Evolutionary conservation across 1,140 invertebrate genomes (phyloP).

Genomic region (Apocrypta bakeri): DNA sequence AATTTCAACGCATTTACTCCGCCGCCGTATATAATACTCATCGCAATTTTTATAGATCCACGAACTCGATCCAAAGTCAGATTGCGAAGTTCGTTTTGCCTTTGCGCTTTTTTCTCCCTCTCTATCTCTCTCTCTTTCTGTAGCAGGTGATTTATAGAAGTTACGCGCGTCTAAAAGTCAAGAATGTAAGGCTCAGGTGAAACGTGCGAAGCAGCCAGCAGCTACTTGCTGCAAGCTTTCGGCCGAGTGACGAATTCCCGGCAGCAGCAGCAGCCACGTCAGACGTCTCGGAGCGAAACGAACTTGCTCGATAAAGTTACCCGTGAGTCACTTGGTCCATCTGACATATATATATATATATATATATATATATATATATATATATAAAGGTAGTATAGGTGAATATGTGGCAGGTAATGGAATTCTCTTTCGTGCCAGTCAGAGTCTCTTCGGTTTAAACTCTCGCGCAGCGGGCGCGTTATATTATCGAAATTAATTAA

Average conservation of each 20-base stretch:
- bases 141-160: constrained; percentile 34
- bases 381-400: neutral
- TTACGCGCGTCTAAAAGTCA: constrained; percentile 21
- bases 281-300: constrained; percentile 19
- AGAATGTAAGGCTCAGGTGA: constrained; percentile 30
- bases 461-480: neutral
- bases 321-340: constrained; percentile 40
- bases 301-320: constrained; percentile 37
- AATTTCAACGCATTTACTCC: too few species aligned
- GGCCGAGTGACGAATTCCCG: constrained; percentile 39
- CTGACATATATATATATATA: constrained; percentile 9
- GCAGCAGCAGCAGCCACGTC: constrained; percentile 39
- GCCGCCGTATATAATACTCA: too few species aligned
- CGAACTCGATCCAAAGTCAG: neutral
- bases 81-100: neutral
- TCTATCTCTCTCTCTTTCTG: neutral
- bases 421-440: constrained; percentile 19
- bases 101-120: neutral
- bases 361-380: too few species aligned
- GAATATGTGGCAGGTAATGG: neutral
- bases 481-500: neutral
- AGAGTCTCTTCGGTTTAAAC: neutral
- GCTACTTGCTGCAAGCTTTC: neutral
- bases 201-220: neutral
- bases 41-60: neutral